These are phyloP conservation scores for Herpailurus yagouaroundi DNA, from an alignment of 2,113 vertebrate species.

Conservation along the genomic window DNA sequence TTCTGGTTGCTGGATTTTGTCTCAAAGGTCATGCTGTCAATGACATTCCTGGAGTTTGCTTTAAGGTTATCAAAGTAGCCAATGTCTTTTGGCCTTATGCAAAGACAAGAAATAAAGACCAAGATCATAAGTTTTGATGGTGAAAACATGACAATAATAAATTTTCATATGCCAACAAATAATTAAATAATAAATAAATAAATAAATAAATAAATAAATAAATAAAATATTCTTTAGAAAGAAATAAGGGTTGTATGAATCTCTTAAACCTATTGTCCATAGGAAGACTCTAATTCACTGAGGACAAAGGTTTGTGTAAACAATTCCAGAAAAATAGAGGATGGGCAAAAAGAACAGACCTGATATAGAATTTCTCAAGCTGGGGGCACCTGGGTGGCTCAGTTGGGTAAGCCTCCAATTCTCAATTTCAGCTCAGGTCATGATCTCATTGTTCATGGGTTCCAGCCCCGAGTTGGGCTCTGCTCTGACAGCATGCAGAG, in stretches of 20 bases:
- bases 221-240: conserved; percentile 22
- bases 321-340: not conserved
- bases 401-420: too few species aligned
- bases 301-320: conserved; percentile 5
- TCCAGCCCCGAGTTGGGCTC: too few species aligned
- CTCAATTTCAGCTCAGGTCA: too few species aligned
- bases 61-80: conserved; percentile 81
- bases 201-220: not conserved
- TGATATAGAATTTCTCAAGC: not conserved
- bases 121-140: not conserved
- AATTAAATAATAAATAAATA: not conserved
- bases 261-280: not conserved
- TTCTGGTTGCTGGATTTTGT: conserved; percentile 90
- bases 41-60: conserved; percentile 88
- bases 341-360: not conserved
- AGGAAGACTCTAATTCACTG: not conserved
- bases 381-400: not conserved
- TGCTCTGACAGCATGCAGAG: too few species aligned
- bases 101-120: not conserved
- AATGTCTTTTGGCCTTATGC: not conserved
- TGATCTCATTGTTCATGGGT: too few species aligned
- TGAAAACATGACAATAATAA: not conserved
- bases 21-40: conserved; percentile 91
- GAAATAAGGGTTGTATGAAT: not conserved
- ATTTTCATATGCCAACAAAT: not conserved